Percentiles rank a stretch among this genome's conserved stretches.
These are phyloP conservation scores for Cydia fagiglandana DNA, from an alignment of 1,140 invertebrate species.

Conservation along the genomic window DNA sequence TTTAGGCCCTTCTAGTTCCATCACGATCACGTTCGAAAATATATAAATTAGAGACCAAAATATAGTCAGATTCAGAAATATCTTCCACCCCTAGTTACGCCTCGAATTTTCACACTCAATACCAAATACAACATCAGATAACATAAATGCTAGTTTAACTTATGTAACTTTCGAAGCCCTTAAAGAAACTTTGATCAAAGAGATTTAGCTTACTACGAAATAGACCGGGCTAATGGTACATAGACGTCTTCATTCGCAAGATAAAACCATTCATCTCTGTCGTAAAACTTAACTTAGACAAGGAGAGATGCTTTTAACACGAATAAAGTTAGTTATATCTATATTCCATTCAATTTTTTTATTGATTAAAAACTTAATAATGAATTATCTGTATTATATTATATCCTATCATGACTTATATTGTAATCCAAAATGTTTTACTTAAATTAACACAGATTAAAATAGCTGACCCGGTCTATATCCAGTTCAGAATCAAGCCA, in stretches of 20 bases:
- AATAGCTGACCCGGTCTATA: conserved; percentile 1
- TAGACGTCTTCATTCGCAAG: background rate
- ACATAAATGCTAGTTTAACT: conserved; percentile 38
- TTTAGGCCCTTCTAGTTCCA: background rate
- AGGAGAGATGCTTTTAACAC: background rate
- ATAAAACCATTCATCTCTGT: background rate
- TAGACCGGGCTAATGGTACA: conserved; percentile 41
- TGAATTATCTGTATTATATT: conserved; percentile 17
- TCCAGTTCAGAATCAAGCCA: conserved; percentile 31
- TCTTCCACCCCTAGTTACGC: background rate
- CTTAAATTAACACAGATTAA: conserved; percentile 31
- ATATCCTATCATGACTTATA: conserved; percentile 16
- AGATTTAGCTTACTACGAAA: conserved; percentile 45
- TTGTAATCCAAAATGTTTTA: conserved; percentile 2
- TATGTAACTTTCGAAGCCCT: conserved; percentile 46
- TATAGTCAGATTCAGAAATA: background rate
- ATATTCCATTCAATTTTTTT: conserved; percentile 1
- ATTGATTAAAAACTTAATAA: conserved; percentile 13
- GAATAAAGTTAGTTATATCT: background rate
- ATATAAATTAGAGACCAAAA: background rate
- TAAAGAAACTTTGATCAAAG: conserved; percentile 40
- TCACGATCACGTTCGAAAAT: background rate
- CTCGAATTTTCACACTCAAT: conserved; percentile 7
- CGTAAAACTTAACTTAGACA: background rate
- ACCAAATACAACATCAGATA: background rate